These are phyloP conservation scores for Calameuta filiformis DNA, from an alignment of 2,888 invertebrate species.

Conservation along the genomic window DNA sequence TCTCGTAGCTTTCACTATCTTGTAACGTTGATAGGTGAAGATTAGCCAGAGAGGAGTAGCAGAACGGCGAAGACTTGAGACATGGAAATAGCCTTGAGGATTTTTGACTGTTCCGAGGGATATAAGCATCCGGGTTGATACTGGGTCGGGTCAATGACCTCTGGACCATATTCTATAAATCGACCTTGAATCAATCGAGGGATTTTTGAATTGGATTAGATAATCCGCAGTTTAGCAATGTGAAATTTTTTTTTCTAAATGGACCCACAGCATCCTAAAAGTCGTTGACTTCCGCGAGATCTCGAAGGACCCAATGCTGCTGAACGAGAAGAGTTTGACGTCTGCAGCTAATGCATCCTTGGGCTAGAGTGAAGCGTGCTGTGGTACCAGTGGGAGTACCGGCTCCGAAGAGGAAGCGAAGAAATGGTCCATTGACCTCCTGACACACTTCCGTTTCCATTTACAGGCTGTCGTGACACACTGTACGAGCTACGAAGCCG, in stretches of 20 bases:
- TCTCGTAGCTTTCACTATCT: conserved; percentile 1
- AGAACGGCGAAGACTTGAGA: background rate
- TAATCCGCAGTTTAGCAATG: background rate
- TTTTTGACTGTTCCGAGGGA: background rate
- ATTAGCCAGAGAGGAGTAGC: background rate
- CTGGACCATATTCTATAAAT: background rate
- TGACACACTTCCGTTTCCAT: conserved; percentile 55
- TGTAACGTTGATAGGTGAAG: background rate
- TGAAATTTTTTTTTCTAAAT: background rate
- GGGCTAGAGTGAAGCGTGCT: conserved; percentile 16
- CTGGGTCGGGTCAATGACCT: background rate
- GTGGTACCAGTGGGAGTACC: conserved; percentile 7
- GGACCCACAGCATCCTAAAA: background rate
- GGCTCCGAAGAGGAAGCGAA: conserved; percentile 14
- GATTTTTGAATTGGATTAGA: background rate
- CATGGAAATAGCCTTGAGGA: background rate
- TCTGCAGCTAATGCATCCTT: conserved; percentile 38
- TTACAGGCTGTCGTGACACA: conserved; percentile 21
- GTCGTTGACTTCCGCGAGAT: background rate
- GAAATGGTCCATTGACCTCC: conserved; percentile 48
- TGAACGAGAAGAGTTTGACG: conserved; percentile 18
- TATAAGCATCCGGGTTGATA: background rate
- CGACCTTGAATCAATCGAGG: background rate
- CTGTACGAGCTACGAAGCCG: background rate
- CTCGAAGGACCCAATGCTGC: background rate